phyloP scores from a whole-genome alignment of 2,113 vertebrate genomes.

The Hemibagrus wyckioides region DNA sequence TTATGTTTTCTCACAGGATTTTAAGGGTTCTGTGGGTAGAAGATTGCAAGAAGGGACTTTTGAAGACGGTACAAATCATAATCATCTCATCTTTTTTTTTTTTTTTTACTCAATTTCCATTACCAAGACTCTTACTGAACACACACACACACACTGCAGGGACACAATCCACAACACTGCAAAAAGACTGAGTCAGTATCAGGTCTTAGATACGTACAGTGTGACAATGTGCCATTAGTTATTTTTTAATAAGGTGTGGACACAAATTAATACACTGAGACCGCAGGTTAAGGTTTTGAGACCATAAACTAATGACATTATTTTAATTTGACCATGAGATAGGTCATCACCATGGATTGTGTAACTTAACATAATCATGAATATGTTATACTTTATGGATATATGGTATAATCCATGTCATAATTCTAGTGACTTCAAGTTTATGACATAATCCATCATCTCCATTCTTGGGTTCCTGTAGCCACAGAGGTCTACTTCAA shows the following conservation, averaged over 20 bases:
- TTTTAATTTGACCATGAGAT: background rate
- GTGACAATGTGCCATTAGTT: background rate
- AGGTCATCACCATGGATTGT: background rate
- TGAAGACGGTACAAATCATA: background rate
- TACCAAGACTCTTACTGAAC: background rate
- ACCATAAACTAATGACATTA: background rate
- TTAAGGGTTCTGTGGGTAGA: background rate
- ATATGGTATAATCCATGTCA: background rate
- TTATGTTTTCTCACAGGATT: background rate
- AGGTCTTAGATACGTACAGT: background rate
- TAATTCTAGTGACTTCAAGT: background rate
- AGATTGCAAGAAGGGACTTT: background rate
- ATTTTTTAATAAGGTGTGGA: background rate
- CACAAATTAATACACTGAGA: background rate
- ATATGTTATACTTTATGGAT: background rate
- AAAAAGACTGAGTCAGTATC: background rate
- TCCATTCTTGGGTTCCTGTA: background rate
- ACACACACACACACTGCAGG: background rate
- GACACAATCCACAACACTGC: background rate
- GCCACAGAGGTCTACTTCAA: background rate
- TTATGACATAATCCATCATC: background rate
- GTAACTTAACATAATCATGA: background rate
- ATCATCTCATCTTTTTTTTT: background rate
- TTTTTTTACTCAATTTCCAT: background rate
- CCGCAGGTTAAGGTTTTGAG: no score